Conservation (phyloP, 2,888 invertebrate genomes). For the Clepsis dumicolana region DNA sequence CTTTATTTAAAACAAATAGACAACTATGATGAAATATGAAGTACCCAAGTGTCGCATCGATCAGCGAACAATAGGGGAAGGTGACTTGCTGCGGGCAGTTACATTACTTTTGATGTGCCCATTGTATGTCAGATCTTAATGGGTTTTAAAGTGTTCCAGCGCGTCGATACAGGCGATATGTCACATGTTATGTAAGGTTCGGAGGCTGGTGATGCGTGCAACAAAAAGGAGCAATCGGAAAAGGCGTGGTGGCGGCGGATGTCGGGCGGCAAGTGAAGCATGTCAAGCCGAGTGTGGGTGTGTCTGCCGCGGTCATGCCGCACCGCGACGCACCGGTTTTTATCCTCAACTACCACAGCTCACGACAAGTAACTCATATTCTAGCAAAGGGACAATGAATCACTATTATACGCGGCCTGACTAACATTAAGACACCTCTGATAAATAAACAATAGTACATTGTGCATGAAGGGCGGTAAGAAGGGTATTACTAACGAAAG, state of each 20-base stretch:
- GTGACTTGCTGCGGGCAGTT: slow-evolving; percentile 58
- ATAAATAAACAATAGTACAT: neutral
- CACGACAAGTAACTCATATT: slow-evolving; percentile 27
- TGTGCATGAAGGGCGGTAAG: no score
- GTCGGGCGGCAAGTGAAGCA: slow-evolving; percentile 58
- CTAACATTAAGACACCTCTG: neutral
- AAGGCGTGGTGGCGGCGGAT: slow-evolving; percentile 62
- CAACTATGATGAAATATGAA: slow-evolving; percentile 68
- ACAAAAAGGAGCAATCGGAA: slow-evolving; percentile 63
- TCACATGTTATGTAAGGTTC: slow-evolving; percentile 46
- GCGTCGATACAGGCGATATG: slow-evolving; percentile 55
- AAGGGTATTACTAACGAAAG: no score
- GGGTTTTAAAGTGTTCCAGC: slow-evolving; percentile 52
- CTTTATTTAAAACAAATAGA: slow-evolving; percentile 70
- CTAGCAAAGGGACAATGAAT: slow-evolving; percentile 22
- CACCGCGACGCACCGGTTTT: slow-evolving; percentile 50
- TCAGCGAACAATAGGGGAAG: slow-evolving; percentile 68
- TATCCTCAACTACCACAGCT: slow-evolving; percentile 35
- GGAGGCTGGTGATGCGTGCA: slow-evolving; percentile 51
- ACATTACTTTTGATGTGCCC: slow-evolving; percentile 55
- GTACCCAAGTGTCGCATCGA: slow-evolving; percentile 58
- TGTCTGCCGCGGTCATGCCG: slow-evolving; percentile 50
- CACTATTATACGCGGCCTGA: slow-evolving; percentile 18
- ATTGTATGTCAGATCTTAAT: slow-evolving; percentile 55
- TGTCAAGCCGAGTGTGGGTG: slow-evolving; percentile 55